Base-by-base conservation (phyloP, 2,113 vertebrate species). In the Parotia lawesii region DNA sequence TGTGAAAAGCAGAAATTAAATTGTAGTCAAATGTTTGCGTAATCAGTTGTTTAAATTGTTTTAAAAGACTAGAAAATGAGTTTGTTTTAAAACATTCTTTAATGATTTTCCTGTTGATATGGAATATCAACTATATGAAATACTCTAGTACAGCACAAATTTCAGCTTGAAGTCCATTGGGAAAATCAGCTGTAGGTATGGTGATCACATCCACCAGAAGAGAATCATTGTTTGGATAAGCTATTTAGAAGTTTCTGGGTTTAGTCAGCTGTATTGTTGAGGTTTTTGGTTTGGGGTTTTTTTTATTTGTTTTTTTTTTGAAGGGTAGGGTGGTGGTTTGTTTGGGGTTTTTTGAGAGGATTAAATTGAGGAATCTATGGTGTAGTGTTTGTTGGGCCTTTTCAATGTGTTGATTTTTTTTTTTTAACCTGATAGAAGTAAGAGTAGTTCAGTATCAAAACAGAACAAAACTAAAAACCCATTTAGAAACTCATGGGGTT, bases 231-330 rank as follows among this genome's bases (percentile, higher is more conserved):
- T 45, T 62, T 51, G 21, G 15, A 11, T 50, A 53, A 29, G 27
- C 58, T 77, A 16, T 54, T 72, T 64, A 37, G 25, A 76, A 70
- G 37, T 62, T 61, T 79, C 28, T 79, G 38, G 1, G 12, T 69
- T 85, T 73, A 57, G 20, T 65, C 28, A 53, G 8, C 23, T 82
- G 10, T 75, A 3, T 47, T 67, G 25, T 47, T 60, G 33, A 1
- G 29, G 6, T 0, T 79, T 78, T 54, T 35, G 18, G 12, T 37
- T 54, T 54, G 12, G 11, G 4, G 5, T 35, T 58, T 65, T 44
- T 28, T 51, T 33, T n/a, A 4, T 56, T 72, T 2, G 7, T 18
- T 0, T 5, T n/a, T 35, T 53, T 31, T 45, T 6, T 3, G 22
- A 38, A 5, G 13, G 7, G 28, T 7, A 19, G 31, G 61, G 14